Conservation (phyloP, 2,113 vertebrate species). For the Lutjanus erythropterus region DNA sequence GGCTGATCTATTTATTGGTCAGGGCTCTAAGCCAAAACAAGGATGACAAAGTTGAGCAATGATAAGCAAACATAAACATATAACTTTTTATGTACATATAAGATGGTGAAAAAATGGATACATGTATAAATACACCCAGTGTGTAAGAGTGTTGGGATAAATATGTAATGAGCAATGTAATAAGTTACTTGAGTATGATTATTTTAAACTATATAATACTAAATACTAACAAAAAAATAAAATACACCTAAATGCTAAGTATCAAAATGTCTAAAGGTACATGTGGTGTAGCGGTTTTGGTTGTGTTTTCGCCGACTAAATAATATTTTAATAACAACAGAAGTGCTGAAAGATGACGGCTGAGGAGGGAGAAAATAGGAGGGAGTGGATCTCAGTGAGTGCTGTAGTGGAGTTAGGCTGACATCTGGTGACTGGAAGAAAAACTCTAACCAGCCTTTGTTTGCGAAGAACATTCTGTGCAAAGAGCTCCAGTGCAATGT, state of each 20-base stretch:
- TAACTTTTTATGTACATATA: background rate
- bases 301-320: background rate
- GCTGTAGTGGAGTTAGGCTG: slow-evolving; percentile 23
- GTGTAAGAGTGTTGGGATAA: too few relatives aligned
- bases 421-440: slow-evolving; percentile 48
- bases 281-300: background rate
- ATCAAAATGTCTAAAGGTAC: background rate
- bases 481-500: background rate
- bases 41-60: too few relatives aligned
- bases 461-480: background rate
- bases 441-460: background rate
- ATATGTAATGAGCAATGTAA: too few relatives aligned
- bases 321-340: too few relatives aligned
- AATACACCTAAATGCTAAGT: background rate
- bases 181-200: too few relatives aligned
- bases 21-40: too few relatives aligned
- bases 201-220: background rate
- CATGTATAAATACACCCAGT: too few relatives aligned
- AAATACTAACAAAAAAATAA: background rate
- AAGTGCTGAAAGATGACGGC: too few relatives aligned
- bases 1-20: too few relatives aligned
- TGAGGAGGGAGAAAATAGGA: too few relatives aligned
- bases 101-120: too few relatives aligned
- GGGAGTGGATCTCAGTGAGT: too few relatives aligned
- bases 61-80: background rate